phyloP scores from a whole-genome alignment of 2,797 vertebrate genomes.

The Alfaro cultratus region DNA sequence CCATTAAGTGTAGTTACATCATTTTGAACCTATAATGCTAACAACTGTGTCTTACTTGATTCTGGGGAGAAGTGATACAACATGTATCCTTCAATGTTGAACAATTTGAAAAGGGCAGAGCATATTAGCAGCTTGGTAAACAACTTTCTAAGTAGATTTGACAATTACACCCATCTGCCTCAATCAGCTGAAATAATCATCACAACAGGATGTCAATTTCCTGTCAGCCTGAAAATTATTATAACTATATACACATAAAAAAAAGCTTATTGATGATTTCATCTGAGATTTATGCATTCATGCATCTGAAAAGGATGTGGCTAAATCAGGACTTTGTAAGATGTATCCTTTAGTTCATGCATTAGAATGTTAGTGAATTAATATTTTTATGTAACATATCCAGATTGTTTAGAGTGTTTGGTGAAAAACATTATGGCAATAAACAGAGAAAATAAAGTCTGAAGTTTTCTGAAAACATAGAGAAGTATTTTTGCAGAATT shows the following conservation, averaged over 20 bases:
- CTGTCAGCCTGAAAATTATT: slow-evolving; percentile 29
- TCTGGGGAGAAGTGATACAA: slow-evolving; percentile 36
- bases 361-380: not conserved
- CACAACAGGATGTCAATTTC: slow-evolving; percentile 30
- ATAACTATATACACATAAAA: not conserved
- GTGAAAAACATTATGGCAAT: not conserved
- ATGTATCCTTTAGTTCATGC: not conserved
- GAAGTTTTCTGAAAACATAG: not conserved
- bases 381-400: not conserved
- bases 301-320: not conserved
- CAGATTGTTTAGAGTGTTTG: not conserved
- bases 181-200: slow-evolving; percentile 43
- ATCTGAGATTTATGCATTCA: not conserved
- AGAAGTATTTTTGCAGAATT: not conserved
- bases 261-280: not conserved
- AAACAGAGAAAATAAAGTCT: not conserved
- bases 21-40: not conserved
- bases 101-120: slow-evolving; percentile 50
- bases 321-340: not conserved
- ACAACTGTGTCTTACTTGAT: not conserved
- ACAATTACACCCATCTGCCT: slow-evolving; percentile 67
- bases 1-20: not conserved
- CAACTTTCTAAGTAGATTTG: slow-evolving; percentile 68
- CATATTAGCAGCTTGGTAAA: slow-evolving; percentile 64
- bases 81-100: not conserved